Evolutionary conservation across 2,113 vertebrate species (phyloP), one percentile per base, ranked within the genome.

Genomic region (Genyomyrus donnyi): DNA sequence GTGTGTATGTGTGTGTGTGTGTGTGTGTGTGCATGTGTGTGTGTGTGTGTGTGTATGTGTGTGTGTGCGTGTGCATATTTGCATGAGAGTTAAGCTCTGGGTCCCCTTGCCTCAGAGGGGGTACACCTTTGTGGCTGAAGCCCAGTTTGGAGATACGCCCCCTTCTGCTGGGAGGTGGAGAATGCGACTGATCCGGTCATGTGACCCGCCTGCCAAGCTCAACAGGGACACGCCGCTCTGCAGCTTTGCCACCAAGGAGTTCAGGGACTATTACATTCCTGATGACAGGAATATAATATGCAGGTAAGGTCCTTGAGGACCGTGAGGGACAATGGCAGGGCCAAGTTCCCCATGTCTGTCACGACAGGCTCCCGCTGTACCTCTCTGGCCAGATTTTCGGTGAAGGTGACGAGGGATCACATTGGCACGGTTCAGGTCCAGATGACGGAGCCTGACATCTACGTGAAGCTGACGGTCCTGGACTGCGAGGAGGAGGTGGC

Each of bases 61-160:
- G 58, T 11, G 24, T 35, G 27, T 21, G 70, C 1, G 7, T 80
- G 46, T 46, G 42, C 3, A 11, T 27, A 5, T 13, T 27, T 10
- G 17, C 24, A 17, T 13, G 53, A 62, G 11, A 46, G 62, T 7
- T 86, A 46, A 90, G 21, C 53, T 39, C 5, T 45, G 21, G 27
- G n/a, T 27, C 39, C 87, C 21, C 27, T 27, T 19, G 45, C 70
- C 90, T 3, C 87, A 99, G 98, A 95, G 94, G 49, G 98, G 98
- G 24, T 99, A 99, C 85, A 98, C 97, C 0, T 98, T 99, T 49
- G 93, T 98, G 90, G 97, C 96, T 6, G 98, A 98, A 94, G 96
- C 95, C 0, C 39, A 92, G 24, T 95, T 93, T 3, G 94, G 94
- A 80, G 96, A 97, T 27, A 49, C 70, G 0, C 89, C 92, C 0